phyloP scores from a whole-genome alignment of 2,888 invertebrate species.

The Tetramorium bicarinatum region DNA sequence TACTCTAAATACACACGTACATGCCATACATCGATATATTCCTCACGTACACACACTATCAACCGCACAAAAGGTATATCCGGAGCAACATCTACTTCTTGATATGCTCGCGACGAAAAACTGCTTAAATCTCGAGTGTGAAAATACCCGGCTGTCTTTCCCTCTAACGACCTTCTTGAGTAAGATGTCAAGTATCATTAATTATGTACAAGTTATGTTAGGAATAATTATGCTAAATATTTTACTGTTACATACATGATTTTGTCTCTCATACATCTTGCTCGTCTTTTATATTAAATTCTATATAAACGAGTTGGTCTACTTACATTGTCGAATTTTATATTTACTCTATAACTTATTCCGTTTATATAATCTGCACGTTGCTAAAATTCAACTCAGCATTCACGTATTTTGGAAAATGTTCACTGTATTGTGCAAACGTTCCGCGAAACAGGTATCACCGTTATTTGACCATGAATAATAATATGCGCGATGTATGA shows the following conservation, averaged over 20 bases:
- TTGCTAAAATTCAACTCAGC: conserved; percentile 3
- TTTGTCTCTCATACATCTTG: background rate
- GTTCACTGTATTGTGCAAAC: background rate
- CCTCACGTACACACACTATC: background rate
- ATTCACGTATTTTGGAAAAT: conserved; percentile 4
- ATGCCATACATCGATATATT: conserved; percentile 20
- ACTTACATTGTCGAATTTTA: background rate
- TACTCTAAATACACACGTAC: conserved; percentile 61
- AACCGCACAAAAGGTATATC: conserved; percentile 38
- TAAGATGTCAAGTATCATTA: conserved; percentile 31
- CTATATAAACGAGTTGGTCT: background rate
- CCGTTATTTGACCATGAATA: conserved; percentile 31
- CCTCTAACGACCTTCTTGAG: conserved; percentile 39
- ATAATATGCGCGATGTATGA: background rate
- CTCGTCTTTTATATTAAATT: background rate
- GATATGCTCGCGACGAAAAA: conserved; percentile 44
- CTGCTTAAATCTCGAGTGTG: conserved; percentile 53
- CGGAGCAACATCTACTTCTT: conserved; percentile 51
- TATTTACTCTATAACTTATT: background rate
- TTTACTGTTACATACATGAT: background rate
- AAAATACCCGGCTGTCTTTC: conserved; percentile 44
- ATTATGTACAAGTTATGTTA: conserved; percentile 17
- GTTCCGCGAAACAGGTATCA: background rate
- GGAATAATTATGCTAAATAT: background rate
- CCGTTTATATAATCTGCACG: background rate